Evolutionary conservation across 2,888 invertebrate species (phyloP).

Genomic region (Ochropleura leucogaster): DNA sequence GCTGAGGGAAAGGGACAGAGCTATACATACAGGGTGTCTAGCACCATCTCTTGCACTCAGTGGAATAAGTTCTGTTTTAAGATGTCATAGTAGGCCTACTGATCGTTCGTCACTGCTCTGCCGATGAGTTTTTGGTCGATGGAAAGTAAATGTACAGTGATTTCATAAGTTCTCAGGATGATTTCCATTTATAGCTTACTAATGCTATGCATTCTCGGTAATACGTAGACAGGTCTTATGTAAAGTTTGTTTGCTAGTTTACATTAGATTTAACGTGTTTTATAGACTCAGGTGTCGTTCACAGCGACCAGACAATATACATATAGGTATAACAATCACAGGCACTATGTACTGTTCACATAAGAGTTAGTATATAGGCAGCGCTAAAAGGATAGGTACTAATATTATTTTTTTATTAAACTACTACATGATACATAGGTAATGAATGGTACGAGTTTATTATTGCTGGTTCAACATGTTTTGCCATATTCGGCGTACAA

Average conservation of each 20-base stretch:
- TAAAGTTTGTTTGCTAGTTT: conserved; percentile 25
- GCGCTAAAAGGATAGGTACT: neutral
- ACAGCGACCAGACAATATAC: neutral
- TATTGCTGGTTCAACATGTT: too few relatives aligned
- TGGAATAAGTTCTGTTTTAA: too few relatives aligned
- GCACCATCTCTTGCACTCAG: too few relatives aligned
- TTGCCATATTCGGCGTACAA: too few relatives aligned
- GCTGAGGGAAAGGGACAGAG: too few relatives aligned
- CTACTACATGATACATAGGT: too few relatives aligned
- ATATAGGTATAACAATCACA: too few relatives aligned
- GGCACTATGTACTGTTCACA: neutral
- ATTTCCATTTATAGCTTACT: conserved; percentile 20
- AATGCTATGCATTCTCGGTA: conserved; percentile 28
- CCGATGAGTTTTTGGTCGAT: neutral
- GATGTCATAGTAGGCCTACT: too few relatives aligned
- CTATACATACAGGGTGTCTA: too few relatives aligned
- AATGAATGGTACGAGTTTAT: too few relatives aligned
- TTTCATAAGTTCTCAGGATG: conserved; percentile 44
- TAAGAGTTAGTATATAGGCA: neutral
- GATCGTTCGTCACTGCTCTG: neutral
- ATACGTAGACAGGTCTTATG: conserved; percentile 22
- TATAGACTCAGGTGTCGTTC: conserved; percentile 12
- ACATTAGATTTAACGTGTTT: conserved; percentile 10
- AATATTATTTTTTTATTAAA: too few relatives aligned
- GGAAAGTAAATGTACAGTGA: conserved; percentile 32